These are phyloP conservation scores for Rhombomys opimus DNA, from an alignment of 2,113 vertebrate genomes.

Conservation along the genomic window DNA sequence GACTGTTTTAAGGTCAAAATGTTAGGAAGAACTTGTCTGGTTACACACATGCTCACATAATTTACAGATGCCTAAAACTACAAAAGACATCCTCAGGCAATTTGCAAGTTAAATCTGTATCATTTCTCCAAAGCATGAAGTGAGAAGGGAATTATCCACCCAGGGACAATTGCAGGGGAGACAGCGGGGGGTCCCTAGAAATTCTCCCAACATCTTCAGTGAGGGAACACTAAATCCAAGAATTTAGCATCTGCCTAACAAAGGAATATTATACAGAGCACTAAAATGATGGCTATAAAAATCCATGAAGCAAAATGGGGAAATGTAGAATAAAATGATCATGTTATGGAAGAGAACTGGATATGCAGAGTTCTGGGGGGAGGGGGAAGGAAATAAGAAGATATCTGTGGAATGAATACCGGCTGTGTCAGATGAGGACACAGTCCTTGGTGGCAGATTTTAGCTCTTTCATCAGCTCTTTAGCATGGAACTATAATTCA, in stretches of 20 bases:
- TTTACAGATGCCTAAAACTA: constrained; percentile 69
- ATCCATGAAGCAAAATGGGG: constrained; percentile 43
- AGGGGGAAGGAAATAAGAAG: background rate
- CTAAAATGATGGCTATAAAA: constrained; percentile 72
- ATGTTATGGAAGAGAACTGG: background rate
- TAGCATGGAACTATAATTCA: background rate
- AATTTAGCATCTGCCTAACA: constrained; percentile 68
- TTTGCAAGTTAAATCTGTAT: constrained; percentile 75
- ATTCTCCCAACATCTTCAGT: constrained; percentile 59
- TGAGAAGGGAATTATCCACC: constrained; percentile 62
- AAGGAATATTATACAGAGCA: constrained; percentile 64
- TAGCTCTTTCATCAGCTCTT: background rate
- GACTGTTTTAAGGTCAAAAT: constrained; percentile 62
- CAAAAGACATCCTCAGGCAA: constrained; percentile 63
- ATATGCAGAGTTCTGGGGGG: background rate
- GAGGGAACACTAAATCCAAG: constrained; percentile 57
- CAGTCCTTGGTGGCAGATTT: background rate
- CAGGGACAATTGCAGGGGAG: constrained; percentile 61
- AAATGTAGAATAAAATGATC: background rate
- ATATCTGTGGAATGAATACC: background rate
- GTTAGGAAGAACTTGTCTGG: constrained; percentile 59
- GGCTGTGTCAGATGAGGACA: background rate
- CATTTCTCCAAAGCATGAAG: constrained; percentile 65
- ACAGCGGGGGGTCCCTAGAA: constrained; percentile 64
- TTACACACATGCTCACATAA: constrained; percentile 47